Base-by-base conservation (phyloP, 2,888 invertebrate genomes). In the Drosophila cyrtoloma region DNA sequence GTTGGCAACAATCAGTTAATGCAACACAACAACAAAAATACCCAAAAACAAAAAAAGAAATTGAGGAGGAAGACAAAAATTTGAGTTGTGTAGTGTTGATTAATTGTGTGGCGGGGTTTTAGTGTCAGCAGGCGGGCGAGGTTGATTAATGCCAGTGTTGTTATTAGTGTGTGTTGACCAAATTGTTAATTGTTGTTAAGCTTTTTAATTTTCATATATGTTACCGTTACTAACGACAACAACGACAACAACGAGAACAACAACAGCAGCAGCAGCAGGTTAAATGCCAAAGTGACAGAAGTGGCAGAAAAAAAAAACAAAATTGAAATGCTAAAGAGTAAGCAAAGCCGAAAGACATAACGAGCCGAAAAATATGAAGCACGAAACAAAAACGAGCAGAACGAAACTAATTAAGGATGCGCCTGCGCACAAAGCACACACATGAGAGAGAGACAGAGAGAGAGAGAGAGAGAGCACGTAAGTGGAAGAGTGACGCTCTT, bases 171-270 rank as follows among this genome's bases (percentile, higher is more conserved):
- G 71, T 42, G 71, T 64, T 57, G 69, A 72, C 81, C 79, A 80
- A 86, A 84, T 84, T 84, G 89, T 89, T 86, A 89, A 86, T 86
- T 86, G 85, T 82, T 63, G 84, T 69, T 86, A 88, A 86, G 89
- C 85, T 74, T 81, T 86, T 83, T 86, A 86, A 82, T 89, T 86
- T 86, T 86, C 84, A 77, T 82, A 32, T 47, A 86, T 77, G 79
- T 79, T 82, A 53, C 56, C 47, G 50, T 44, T 72, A 52, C 56
- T 22, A 52, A n/a, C 47, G 52, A 55, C 53, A 65, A 32, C 56
- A 52, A 35, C 60, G 35, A n/a, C 51, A 61, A 22, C 53, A 47
- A 51, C 28, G n/a, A 6, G 14, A 58, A 22, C 47, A 71, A 55
- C 26, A 33, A 51, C 63, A 64, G 19, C 16, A 33, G 28, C 12